These are phyloP conservation scores for Channa maculata DNA, from an alignment of 2,113 vertebrate species.

Conservation along the genomic window DNA sequence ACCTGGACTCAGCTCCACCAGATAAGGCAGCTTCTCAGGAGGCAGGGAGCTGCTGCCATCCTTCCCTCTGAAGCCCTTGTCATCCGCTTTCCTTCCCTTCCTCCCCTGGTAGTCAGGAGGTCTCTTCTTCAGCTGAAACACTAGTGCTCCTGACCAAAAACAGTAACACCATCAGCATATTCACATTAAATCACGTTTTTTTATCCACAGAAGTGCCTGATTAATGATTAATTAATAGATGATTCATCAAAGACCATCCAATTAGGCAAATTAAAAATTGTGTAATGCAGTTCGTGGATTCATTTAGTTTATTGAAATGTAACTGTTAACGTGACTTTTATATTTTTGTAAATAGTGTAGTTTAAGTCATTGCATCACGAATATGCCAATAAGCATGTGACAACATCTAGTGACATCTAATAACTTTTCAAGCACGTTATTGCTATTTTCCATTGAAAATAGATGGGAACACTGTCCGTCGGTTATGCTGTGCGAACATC, in stretches of 20 bases:
- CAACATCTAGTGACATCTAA: too few species aligned
- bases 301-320: too few species aligned
- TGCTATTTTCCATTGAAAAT: too few species aligned
- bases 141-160: conserved; percentile 85
- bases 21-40: conserved; percentile 95
- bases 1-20: conserved; percentile 93
- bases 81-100: conserved; percentile 89
- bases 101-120: conserved; percentile 90
- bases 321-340: too few species aligned
- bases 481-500: too few species aligned
- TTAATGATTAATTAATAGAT: background rate
- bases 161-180: background rate
- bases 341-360: too few species aligned
- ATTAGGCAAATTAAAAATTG: too few species aligned
- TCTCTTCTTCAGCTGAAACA: conserved; percentile 96
- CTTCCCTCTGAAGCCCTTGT: conserved; percentile 84
- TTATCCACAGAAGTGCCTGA: background rate
- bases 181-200: background rate
- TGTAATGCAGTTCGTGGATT: too few species aligned
- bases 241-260: background rate
- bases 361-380: too few species aligned
- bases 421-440: too few species aligned
- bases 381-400: too few species aligned
- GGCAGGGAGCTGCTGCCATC: conserved; percentile 82
- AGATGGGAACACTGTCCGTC: too few species aligned